These are phyloP conservation scores for Chloroclysta siterata DNA, from an alignment of 2,888 invertebrate species.

Conservation along the genomic window DNA sequence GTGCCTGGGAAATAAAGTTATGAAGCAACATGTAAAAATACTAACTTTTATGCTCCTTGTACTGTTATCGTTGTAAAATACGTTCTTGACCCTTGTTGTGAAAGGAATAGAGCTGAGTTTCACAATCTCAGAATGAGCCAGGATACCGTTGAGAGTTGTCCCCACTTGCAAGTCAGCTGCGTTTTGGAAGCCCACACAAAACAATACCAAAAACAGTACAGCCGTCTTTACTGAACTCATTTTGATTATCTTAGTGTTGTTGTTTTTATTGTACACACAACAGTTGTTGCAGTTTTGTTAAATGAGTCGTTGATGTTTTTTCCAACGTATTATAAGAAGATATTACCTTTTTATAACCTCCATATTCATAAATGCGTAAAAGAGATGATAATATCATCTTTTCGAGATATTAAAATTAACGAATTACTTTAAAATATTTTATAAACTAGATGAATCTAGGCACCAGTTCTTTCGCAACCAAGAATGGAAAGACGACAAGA, in stretches of 20 bases:
- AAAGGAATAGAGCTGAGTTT: slow-evolving; percentile 62
- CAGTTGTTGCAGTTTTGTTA: neutral
- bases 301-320: neutral
- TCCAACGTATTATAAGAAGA: neutral
- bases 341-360: neutral
- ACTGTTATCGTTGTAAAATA: slow-evolving; percentile 64
- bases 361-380: neutral
- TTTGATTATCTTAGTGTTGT: slow-evolving; percentile 1
- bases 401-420: no score
- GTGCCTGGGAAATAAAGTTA: no score
- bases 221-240: slow-evolving; percentile 24
- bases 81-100: slow-evolving; percentile 63
- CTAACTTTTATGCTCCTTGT: slow-evolving; percentile 63
- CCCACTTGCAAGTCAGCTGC: slow-evolving; percentile 62
- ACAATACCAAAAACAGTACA: slow-evolving; percentile 39
- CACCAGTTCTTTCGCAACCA: no score
- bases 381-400: no score
- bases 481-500: no score
- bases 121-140: slow-evolving; percentile 63
- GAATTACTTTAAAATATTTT: no score
- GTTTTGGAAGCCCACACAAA: slow-evolving; percentile 24
- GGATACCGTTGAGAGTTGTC: slow-evolving; percentile 48
- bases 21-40: no score
- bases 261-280: neutral
- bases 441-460: no score